Percentiles rank a stretch among this genome's conserved stretches.
Conservation (phyloP, 1,140 invertebrate genomes). For the Wasmannia auropunctata region DNA sequence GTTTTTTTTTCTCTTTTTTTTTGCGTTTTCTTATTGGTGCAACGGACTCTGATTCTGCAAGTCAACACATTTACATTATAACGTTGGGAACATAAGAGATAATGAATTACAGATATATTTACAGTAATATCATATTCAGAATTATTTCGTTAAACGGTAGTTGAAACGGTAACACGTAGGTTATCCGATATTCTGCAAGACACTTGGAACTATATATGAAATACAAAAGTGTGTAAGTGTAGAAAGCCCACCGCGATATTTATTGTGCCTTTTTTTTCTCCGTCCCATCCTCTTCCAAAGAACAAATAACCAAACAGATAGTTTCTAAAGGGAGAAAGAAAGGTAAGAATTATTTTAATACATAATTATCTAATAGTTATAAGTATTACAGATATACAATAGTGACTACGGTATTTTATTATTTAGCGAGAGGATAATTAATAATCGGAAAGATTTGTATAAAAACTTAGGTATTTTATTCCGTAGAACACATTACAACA, state of each 20-base stretch:
- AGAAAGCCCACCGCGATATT: conserved; percentile 56
- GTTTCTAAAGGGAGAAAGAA: neutral
- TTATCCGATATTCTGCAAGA: conserved; percentile 54
- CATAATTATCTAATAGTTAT: neutral
- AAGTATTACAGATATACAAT: neutral
- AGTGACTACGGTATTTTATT: neutral
- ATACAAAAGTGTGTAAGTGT: conserved; percentile 79
- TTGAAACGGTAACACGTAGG: conserved; percentile 43
- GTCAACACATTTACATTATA: neutral
- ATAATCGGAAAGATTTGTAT: conserved; percentile 18
- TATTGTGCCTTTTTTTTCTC: conserved; percentile 40
- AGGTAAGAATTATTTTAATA: neutral
- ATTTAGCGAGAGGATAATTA: neutral
- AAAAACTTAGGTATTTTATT: conserved; percentile 63
- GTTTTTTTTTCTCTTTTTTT: neutral
- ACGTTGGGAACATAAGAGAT: conserved; percentile 53
- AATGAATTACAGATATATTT: conserved; percentile 44
- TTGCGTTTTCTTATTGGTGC: conserved; percentile 29
- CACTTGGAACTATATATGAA: conserved; percentile 74
- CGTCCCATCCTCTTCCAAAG: neutral
- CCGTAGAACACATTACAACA: conserved; percentile 31
- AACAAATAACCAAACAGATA: neutral
- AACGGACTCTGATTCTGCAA: conserved; percentile 38
- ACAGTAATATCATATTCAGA: conserved; percentile 49
- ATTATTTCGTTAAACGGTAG: conserved; percentile 38